A percentile compares a stretch with the other conserved stretches of the same genome.
Evolutionary conservation across 2,797 vertebrate species (phyloP).

Genomic region (Leuciscus waleckii): DNA sequence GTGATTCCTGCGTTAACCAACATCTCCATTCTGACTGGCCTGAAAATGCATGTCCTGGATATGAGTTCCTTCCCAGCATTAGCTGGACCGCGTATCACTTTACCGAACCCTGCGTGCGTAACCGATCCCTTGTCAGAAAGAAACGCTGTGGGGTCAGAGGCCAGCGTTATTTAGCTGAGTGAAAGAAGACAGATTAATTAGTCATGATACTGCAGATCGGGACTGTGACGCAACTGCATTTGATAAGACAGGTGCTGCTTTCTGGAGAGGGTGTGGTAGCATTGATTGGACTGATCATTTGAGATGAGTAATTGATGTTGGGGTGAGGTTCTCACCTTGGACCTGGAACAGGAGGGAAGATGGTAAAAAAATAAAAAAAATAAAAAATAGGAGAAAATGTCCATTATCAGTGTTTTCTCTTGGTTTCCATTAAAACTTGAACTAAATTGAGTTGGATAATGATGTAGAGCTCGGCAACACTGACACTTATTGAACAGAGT

Average conservation of each 20-base stretch:
- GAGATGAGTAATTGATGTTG: constrained; percentile 10
- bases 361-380: not conserved
- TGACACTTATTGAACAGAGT: not conserved
- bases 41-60: constrained; percentile 22
- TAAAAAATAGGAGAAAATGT: not conserved
- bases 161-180: constrained; percentile 51
- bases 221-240: constrained; percentile 37
- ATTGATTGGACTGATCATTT: constrained; percentile 23
- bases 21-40: constrained; percentile 44
- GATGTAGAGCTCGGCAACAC: not conserved
- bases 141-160: constrained; percentile 47
- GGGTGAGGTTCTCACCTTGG: not conserved
- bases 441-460: not conserved
- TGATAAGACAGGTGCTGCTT: constrained; percentile 40
- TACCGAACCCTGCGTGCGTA: constrained; percentile 41
- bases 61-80: constrained; percentile 51
- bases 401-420: not conserved
- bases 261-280: constrained; percentile 24
- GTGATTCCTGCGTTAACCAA: constrained; percentile 52
- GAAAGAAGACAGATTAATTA: constrained; percentile 56
- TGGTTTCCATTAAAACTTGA: not conserved
- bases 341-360: not conserved
- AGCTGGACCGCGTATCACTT: constrained; percentile 29
- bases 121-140: constrained; percentile 45
- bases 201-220: constrained; percentile 47